These are phyloP conservation scores for Willisornis vidua DNA, from an alignment of 2,113 vertebrate species.

Conservation along the genomic window DNA sequence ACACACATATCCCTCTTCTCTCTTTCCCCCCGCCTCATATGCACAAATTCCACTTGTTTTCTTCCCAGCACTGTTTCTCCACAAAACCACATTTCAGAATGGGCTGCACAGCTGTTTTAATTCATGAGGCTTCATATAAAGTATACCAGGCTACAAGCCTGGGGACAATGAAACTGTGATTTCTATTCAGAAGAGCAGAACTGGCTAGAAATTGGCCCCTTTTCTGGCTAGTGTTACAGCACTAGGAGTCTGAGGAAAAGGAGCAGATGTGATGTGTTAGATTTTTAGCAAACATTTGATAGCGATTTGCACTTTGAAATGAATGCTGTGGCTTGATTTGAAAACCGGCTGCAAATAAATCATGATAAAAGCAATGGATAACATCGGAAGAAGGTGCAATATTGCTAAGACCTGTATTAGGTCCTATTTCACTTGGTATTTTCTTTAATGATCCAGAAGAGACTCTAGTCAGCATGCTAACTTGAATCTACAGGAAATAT, in stretches of 20 bases:
- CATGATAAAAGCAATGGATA: conserved; percentile 13
- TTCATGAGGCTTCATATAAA: conserved; percentile 34
- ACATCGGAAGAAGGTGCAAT: not conserved
- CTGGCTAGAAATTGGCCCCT: conserved; percentile 34
- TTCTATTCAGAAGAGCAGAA: conserved; percentile 45
- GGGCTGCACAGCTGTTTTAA: conserved; percentile 37
- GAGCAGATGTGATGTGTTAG: conserved; percentile 40
- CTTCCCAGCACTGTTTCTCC: not conserved
- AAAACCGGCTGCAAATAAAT: conserved; percentile 45
- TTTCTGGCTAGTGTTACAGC: conserved; percentile 25
- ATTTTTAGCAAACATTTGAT: conserved; percentile 58
- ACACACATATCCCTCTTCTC: not conserved
- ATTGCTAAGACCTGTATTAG: not conserved
- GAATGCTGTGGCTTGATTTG: not conserved
- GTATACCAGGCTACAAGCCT: conserved; percentile 36
- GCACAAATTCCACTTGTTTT: not conserved
- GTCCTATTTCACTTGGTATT: conserved; percentile 21
- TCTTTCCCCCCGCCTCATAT: not conserved
- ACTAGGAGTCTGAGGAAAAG: not conserved
- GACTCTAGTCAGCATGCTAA: conserved; percentile 1
- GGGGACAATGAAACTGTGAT: conserved; percentile 47
- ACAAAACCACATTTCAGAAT: not conserved
- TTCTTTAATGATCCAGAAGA: conserved; percentile 39
- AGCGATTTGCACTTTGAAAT: conserved; percentile 42
- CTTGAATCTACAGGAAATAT: conserved; percentile 7